Evolutionary conservation across 2,113 vertebrate species (phyloP).

Genomic region (Melozone crissalis): DNA sequence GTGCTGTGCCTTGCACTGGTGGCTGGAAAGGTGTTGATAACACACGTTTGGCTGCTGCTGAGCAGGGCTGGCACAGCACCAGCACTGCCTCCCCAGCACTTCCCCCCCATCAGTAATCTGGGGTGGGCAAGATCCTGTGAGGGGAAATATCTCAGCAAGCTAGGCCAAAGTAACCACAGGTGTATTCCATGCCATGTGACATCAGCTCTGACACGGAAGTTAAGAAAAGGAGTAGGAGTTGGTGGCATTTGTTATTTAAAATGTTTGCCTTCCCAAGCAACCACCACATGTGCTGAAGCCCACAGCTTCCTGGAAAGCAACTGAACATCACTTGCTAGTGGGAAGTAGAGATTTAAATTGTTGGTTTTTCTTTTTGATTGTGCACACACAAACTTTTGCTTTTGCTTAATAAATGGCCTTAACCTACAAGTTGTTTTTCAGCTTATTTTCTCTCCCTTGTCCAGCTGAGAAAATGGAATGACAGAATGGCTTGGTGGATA

Average conservation of each 20-base stretch:
- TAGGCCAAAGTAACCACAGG: not conserved
- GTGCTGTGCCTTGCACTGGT: not conserved
- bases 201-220: not conserved
- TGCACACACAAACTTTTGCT: not conserved
- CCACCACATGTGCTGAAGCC: not conserved
- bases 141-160: fast-evolving
- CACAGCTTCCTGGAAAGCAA: not conserved
- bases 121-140: not conserved
- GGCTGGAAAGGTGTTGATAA: not conserved
- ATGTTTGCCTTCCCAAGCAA: not conserved
- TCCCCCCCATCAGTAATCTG: not conserved
- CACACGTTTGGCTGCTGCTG: not conserved
- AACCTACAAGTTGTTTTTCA: not conserved
- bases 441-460: not conserved
- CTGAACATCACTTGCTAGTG: not conserved
- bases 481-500: not conserved
- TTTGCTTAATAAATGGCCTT: not conserved
- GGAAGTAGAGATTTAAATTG: not conserved
- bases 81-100: not conserved
- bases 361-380: not conserved
- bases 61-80: not conserved
- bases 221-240: not conserved
- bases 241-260: not conserved
- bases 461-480: not conserved
- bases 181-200: not conserved